A percentile compares a stretch with the other conserved stretches of the same genome.
Conservation (phyloP, 2,113 vertebrate genomes). For the Hippolais icterina region DNA sequence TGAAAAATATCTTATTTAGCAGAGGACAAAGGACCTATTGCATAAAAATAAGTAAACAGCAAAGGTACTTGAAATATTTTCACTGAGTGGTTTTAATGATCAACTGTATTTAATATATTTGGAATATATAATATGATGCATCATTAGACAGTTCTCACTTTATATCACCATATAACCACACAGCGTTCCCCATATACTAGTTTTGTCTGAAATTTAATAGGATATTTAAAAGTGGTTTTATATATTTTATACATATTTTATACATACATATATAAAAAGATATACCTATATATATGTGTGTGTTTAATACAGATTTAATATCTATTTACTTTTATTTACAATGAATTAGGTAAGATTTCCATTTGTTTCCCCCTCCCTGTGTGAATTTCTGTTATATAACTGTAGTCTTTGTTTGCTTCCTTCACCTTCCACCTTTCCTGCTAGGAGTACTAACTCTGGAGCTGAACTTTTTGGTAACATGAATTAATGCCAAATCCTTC, state of each 20-base stretch:
- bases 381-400: not conserved
- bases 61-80: not conserved
- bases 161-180: not conserved
- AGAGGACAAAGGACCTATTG: not conserved
- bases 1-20: not conserved
- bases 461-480: not conserved
- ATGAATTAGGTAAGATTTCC: not conserved
- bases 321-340: not conserved
- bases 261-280: not conserved
- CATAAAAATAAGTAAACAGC: not conserved
- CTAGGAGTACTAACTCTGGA: not conserved
- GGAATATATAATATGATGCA: not conserved
- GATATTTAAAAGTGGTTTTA: not conserved
- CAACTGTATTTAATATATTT: not conserved
- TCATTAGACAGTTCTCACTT: not conserved
- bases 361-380: not conserved
- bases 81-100: not conserved
- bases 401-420: not conserved
- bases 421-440: not conserved
- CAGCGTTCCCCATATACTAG: not conserved
- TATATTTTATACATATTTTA: not conserved
- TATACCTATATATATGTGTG: not conserved
- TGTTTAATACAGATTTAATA: not conserved
- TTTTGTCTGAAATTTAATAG: not conserved
- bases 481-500: not conserved